Evolutionary conservation across 2,888 invertebrate species (phyloP), one percentile per base, ranked within the genome.

Genomic region (Rhorus exstirpatorius): DNA sequence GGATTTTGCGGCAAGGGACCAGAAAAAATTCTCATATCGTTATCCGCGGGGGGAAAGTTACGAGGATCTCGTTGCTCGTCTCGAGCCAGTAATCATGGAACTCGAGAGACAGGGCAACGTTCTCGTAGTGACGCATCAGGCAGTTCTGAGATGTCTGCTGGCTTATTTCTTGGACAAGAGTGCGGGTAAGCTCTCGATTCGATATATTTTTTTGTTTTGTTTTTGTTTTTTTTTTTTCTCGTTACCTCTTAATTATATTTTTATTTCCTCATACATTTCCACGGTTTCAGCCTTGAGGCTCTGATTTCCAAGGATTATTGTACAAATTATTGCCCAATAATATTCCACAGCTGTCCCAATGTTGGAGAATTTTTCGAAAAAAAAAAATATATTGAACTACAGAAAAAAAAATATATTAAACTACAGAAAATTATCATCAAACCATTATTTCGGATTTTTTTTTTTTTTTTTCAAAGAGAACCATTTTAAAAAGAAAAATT

Each of bases 81-180:
- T 99, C 83, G 99, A 99, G 93, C 99, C 99, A 0, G 99, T 99
- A 79, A 99, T 99, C 88, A 99, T 99, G 99, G 99, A 99, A 94
- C 93, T 99, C 90, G 99, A 99, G 93, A 94, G 99, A 26, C 99
- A 99, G 93, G 98, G 98, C 55, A 98, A 98, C 93, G 98, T 99
- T 53, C 94, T 99, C 58, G 98, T 99, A 1, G 97, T 99, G 3
- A 98, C 98, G 7, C 99, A 99, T 94, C 99, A 99, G 94, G 99
- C 99, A 0, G 99, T 98, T 79, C 94, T 99, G 88, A 94, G 99
- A 49, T 99, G 99, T 92, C 95, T 99, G 46, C 95, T 99, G 76
- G 99, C 99, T 0, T 99, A 99, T 94, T 99, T 99, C 93, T 94
- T 99, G 88, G 99, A 99, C 93, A 99, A 98, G 93, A 96, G 96